These are phyloP conservation scores for Syngnathus floridae DNA, from an alignment of 2,113 vertebrate species.

Conservation along the genomic window DNA sequence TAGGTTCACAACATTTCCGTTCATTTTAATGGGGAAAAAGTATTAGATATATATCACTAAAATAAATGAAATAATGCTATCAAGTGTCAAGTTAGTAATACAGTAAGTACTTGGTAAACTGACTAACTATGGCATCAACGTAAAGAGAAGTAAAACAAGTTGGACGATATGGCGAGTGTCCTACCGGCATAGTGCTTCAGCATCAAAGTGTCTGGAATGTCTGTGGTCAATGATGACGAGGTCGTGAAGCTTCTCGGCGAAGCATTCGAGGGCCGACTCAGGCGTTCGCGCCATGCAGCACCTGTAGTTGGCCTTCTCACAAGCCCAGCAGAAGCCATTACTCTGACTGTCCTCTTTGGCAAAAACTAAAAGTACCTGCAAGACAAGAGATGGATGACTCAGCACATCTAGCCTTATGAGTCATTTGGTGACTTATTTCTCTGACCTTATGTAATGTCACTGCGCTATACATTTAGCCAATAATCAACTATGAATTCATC, in stretches of 20 bases:
- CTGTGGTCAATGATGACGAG: conserved; percentile 95
- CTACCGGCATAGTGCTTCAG: conserved; percentile 92
- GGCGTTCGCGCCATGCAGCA: conserved; percentile 80
- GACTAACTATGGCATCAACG: not conserved
- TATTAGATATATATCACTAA: too few species aligned
- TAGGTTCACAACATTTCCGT: too few species aligned
- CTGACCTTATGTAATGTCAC: conserved; percentile 10
- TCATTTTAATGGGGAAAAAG: too few species aligned
- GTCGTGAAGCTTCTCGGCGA: conserved; percentile 89
- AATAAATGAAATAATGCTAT: too few species aligned
- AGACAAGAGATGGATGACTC: conserved; percentile 18
- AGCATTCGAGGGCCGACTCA: conserved; percentile 82
- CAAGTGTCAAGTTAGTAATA: not conserved
- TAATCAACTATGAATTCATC: not conserved
- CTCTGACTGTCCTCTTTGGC: conserved; percentile 96
- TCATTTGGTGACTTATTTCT: not conserved
- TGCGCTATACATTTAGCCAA: not conserved
- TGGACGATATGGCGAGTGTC: conserved; percentile 15
- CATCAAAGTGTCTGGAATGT: conserved; percentile 88
- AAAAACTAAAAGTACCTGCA: conserved; percentile 97
- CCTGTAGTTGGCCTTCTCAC: conserved; percentile 88
- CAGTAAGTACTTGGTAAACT: not conserved
- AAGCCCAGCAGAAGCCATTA: conserved; percentile 87
- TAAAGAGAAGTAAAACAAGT: not conserved
- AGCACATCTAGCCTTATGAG: conserved; percentile 6